Percentiles rank a stretch among this genome's conserved stretches.
Evolutionary conservation across 2,888 invertebrate genomes (phyloP).

Genomic region (Exephanes ischioxanthus): DNA sequence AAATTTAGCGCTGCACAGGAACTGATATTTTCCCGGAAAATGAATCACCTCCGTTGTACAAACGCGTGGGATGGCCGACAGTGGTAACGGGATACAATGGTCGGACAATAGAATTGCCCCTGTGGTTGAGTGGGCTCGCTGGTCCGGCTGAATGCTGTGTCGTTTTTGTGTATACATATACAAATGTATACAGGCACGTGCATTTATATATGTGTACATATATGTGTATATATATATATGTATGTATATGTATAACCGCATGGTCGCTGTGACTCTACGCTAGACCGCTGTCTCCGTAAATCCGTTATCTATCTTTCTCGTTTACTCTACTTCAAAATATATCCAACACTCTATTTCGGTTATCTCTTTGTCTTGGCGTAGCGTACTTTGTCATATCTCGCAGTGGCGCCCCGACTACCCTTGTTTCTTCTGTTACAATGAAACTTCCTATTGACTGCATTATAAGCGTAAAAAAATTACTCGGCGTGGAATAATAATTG

Average conservation of each 20-base stretch:
- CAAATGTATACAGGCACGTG: neutral
- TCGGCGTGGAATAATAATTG: neutral
- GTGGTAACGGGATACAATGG: constrained; percentile 82
- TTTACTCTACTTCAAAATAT: neutral
- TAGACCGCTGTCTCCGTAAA: constrained; percentile 2
- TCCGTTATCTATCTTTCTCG: neutral
- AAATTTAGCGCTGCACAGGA: constrained; percentile 80
- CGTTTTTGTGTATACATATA: neutral
- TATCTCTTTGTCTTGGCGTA: constrained; percentile 12
- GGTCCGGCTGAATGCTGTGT: constrained; percentile 25
- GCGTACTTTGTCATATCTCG: constrained; percentile 10
- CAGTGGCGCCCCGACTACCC: neutral
- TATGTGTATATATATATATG: too few relatives aligned
- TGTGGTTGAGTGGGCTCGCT: constrained; percentile 66
- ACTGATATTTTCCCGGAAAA: constrained; percentile 83
- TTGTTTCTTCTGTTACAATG: neutral
- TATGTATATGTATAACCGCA: neutral
- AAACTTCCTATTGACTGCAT: neutral
- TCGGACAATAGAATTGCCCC: constrained; percentile 79
- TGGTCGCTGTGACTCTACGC: constrained; percentile 3
- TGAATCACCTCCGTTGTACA: constrained; percentile 81
- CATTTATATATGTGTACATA: neutral
- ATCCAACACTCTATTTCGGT: constrained; percentile 16
- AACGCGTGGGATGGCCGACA: constrained; percentile 75
- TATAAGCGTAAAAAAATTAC: neutral